Evolutionary conservation across 2,113 vertebrate species (phyloP).

Genomic region (Sapajus apella): DNA sequence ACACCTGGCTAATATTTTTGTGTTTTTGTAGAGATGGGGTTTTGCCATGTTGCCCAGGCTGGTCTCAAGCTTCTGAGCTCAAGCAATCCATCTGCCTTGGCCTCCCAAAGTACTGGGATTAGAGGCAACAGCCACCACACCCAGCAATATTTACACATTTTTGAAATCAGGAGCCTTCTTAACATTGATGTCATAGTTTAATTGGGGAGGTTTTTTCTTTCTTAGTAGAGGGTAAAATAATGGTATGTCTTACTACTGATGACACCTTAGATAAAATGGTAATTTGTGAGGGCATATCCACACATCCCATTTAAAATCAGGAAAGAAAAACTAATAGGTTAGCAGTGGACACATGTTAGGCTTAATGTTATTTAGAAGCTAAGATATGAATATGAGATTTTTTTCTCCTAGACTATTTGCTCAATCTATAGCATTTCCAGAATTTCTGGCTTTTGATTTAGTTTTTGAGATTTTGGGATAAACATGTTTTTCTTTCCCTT

Average conservation of each 20-base stretch:
- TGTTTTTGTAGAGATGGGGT: too few relatives aligned
- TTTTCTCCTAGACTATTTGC: background rate
- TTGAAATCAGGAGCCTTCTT: constrained; percentile 17
- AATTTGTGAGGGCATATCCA: background rate
- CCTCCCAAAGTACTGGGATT: too few relatives aligned
- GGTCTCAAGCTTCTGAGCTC: too few relatives aligned
- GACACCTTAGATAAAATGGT: background rate
- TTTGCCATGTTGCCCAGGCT: too few relatives aligned
- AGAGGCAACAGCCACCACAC: too few relatives aligned
- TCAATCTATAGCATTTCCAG: background rate
- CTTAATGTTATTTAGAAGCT: background rate
- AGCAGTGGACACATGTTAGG: constrained; percentile 7
- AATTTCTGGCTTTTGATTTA: constrained; percentile 42
- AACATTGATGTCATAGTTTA: background rate
- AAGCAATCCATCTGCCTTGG: too few relatives aligned
- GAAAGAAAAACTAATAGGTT: background rate
- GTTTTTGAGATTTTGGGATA: constrained; percentile 28
- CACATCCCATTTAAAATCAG: background rate
- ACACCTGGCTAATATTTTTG: too few relatives aligned
- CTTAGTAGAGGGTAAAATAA: constrained; percentile 10
- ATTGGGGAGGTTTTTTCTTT: constrained; percentile 12
- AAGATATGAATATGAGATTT: background rate
- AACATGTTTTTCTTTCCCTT: background rate
- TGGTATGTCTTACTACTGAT: background rate
- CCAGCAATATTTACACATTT: constrained; percentile 20